Evolutionary conservation across 2,797 vertebrate genomes (phyloP), one percentile per base, ranked within the genome.

Genomic region (Muscicapa striata): DNA sequence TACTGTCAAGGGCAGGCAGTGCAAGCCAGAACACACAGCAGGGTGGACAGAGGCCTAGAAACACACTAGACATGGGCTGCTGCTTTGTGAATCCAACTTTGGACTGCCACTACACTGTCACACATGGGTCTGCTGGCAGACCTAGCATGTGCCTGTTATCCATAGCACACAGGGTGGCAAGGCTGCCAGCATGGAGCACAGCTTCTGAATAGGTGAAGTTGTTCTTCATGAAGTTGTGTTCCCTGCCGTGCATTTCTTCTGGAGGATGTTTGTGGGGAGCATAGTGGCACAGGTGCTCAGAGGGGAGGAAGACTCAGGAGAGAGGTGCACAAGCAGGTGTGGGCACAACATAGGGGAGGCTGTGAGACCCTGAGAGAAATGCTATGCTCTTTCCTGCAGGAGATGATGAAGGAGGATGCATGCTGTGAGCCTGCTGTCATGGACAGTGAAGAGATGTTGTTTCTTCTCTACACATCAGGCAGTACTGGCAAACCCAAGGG

Each of bases 341-440:
- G 34, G 29, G 32, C 27, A 32, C 6, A 59, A 51, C n/a, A 36
- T 14, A 43, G 34, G 40, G 36, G 68, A 91, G 73, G 24, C 52
- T 69, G 48, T 68, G 85, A 80, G 63, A 88, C 21, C 45, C 43
- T 46, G 48, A 77, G 46, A 63, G 41, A 69, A 61, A 14, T 67
- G 43, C 62, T 79, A 21, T 76, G 55, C 52, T 93, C 67, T 59
- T 26, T 93, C 43, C 85, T 66, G 72, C 91, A 97, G 97, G 96
- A 97, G 69, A 96, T 97, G 94, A 90, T 92, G 96, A 97, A 96
- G 87, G 96, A 97, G 54, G 93, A 96, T 34, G 61, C 4, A 3
- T 77, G 9, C 66, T 99, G 98, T 96, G 98, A 98, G 36, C 98
- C 98, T 3, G 98, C 98, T 96, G 98, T 97, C 98, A 87, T 98